Conservation (phyloP, 2,113 vertebrate species). For the Labeo catla region DNA sequence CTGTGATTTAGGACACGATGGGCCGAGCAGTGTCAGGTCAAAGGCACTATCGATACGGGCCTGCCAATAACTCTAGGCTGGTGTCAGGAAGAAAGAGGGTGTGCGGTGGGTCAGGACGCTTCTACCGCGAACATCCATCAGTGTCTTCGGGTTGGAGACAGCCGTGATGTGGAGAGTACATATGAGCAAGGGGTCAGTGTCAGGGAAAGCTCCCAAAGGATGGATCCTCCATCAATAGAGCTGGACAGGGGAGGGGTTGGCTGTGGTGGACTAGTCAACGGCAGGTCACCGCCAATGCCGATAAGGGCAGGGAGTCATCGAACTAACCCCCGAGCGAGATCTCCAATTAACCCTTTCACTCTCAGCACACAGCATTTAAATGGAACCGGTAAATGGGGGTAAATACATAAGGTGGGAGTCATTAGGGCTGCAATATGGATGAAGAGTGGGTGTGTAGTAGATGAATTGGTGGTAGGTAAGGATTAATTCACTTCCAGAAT, state of each 20-base stretch:
- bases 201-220: constrained; percentile 37
- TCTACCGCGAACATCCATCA: constrained; percentile 36
- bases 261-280: constrained; percentile 57
- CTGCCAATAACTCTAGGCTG: constrained; percentile 42
- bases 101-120: constrained; percentile 4
- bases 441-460: not conserved
- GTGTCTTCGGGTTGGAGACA: constrained; percentile 25
- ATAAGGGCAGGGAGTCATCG: constrained; percentile 75
- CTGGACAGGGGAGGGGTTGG: constrained; percentile 34
- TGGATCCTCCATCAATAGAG: constrained; percentile 35
- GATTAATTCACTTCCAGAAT: no score
- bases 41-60: constrained; percentile 46
- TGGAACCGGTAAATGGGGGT: constrained; percentile 52
- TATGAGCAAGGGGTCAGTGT: constrained; percentile 38
- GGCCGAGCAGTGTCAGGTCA: constrained; percentile 43
- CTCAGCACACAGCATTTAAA: constrained; percentile 66
- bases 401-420: constrained; percentile 28
- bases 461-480: not conserved
- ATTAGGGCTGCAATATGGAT: constrained; percentile 63
- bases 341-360: constrained; percentile 76
- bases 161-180: constrained; percentile 16
- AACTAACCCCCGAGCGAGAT: constrained; percentile 72
- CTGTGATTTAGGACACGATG: constrained; percentile 43
- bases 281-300: constrained; percentile 75
- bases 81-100: constrained; percentile 12